Base-by-base conservation (phyloP, 2,797 vertebrate genomes). In the Spizella passerina region DNA sequence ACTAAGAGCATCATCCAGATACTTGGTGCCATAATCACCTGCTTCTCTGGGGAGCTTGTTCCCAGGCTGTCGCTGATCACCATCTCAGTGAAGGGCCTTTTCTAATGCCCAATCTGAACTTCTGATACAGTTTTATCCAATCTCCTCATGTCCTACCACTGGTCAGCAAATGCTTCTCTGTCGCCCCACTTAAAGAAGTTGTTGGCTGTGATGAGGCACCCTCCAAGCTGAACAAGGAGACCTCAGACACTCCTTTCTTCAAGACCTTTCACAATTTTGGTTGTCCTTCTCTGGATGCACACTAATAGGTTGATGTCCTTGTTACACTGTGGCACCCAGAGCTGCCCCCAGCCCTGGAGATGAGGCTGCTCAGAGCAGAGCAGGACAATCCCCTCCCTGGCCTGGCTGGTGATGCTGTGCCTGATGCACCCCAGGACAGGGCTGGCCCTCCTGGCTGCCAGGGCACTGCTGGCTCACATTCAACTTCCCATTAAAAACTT, bases 401-500 rank as follows among this genome's bases (percentile, higher is more conserved):
- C 49, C 23, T 0, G 0, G 23, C 12, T 27, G 64, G 9, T 0
- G 1, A 29, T 36, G 50, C 20, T 78, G 27, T 18, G 22, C 63
- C 60, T 56, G 32, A 82, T 53, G 55, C 8, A 2, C 17, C 10
- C 12, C 38, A 49, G 50, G 23, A 59, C 32, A 64, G 0, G 0
- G 1, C 0, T 57, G 65, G 24, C 19, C 14, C 21, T 47, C 38
- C 76, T 47, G 18, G 24, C 50, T 91, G 18, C 20, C 30, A 44
- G 32, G 17, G 13, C 13, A 16, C 49, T 72, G 38, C 3, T 86
- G 64, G 9, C 23, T 14, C 22, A 26, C 1, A 16, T 21, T 53
- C 29, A 53, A 29, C 2, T 56, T 55, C 2, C 16, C 11, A 61
- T 29, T 47, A 49, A 86, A 13, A 29, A 22, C 20, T 52, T 38